Base-by-base conservation (phyloP, 2,888 invertebrate species). In the Chrysolina haemoptera region DNA sequence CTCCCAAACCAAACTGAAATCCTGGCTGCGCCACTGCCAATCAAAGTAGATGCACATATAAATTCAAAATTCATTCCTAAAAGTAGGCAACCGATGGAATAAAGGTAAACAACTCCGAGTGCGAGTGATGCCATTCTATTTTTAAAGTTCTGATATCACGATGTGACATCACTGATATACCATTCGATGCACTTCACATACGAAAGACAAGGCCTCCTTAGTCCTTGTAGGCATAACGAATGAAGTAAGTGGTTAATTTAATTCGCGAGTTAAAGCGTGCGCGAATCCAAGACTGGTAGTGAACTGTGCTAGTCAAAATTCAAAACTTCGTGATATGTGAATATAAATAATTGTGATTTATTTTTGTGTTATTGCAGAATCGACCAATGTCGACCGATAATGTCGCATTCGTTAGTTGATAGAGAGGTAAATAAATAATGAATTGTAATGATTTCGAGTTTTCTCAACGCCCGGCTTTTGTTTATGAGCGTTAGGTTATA, bases 61-160 rank as follows among this genome's bases (percentile, higher is more conserved):
- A n/a, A 55, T 62, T 20, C 10, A 46, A 41, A 40, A 64, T 22
- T 20, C n/a, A 20, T 68, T 8, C 43, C 64, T 69, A n/a, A 62
- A 70, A 62, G 68, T 79, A 78, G 79, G 75, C 76, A 80, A 77
- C 78, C 74, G 14, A 77, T 76, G 71, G 75, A 76, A 71, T 66
- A 73, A 79, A 79, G 79, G 78, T 79, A 79, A 81, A 81, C 77
- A 78, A 74, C 74, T 73, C 66, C 50, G 74, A 74, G 75, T 48
- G 63, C 77, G 53, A 48, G 70, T 84, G 83, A 84, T 81, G 82
- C 79, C 80, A 82, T 83, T 76, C 82, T 81, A 80, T 82, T 82
- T 82, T 81, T 83, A 81, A 78, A 76, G 70, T 40, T 65, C 72
- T 83, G 82, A 82, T 82, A 83, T 82, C 81, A 83, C 48, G 64